Evolutionary conservation across 2,888 invertebrate genomes (phyloP).

Genomic region (Lithodes maja): DNA sequence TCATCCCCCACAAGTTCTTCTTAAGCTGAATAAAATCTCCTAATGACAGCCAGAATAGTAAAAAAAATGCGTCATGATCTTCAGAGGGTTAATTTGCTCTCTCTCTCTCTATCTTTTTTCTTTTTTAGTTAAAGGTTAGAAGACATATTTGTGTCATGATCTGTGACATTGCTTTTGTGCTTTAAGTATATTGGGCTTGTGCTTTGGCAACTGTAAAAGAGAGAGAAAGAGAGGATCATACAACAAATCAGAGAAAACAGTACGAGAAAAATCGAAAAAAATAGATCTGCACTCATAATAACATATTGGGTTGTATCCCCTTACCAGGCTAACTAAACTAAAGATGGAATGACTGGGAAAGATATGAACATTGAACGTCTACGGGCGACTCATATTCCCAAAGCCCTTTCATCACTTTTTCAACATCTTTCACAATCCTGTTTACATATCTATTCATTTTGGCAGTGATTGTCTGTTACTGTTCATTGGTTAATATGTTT

Average conservation of each 20-base stretch:
- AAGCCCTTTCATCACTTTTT: neutral
- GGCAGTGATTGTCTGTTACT: neutral
- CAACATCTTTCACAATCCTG: too few species aligned
- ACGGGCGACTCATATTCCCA: neutral
- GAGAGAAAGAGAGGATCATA: neutral
- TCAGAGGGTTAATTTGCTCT: neutral
- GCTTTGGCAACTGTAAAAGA: neutral
- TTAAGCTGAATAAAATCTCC: neutral
- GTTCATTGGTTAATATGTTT: too few species aligned
- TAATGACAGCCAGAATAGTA: neutral
- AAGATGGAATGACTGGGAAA: neutral
- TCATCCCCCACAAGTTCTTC: too few species aligned
- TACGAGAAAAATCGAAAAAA: neutral
- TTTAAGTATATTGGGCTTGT: neutral
- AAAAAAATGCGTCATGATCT: too few species aligned
- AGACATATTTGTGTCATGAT: neutral
- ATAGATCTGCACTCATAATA: too few species aligned
- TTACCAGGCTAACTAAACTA: conserved; percentile 1
- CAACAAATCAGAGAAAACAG: neutral
- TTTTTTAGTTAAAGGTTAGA: neutral
- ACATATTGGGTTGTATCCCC: neutral
- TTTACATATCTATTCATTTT: neutral
- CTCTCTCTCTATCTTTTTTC: neutral
- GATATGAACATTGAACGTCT: neutral
- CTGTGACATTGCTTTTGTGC: neutral